These are phyloP conservation scores for Drosophila bocqueti DNA, from an alignment of 1,140 invertebrate species.

Conservation along the genomic window DNA sequence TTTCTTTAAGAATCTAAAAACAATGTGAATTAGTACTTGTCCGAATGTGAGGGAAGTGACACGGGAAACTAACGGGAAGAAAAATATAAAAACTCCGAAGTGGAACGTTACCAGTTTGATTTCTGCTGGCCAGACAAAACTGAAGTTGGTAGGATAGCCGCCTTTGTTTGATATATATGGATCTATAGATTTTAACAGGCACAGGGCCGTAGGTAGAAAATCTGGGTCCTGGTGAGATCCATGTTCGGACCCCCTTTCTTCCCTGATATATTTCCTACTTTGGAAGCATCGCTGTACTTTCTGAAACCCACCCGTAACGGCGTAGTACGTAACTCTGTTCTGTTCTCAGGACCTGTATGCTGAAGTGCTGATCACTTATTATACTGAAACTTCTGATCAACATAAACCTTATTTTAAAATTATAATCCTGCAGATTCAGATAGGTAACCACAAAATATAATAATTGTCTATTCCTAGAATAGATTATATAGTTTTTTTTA, in stretches of 20 bases:
- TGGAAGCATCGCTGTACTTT: too few species aligned
- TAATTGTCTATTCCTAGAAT: background rate
- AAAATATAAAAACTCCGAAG: conserved; percentile 1
- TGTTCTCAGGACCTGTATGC: too few species aligned
- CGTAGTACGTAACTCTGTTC: too few species aligned
- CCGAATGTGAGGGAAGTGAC: background rate
- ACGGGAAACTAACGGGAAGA: background rate
- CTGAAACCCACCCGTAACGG: too few species aligned
- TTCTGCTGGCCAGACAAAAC: background rate
- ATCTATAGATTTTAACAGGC: background rate
- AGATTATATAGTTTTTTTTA: background rate
- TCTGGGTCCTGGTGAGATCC: too few species aligned
- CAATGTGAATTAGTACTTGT: background rate
- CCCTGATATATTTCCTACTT: too few species aligned
- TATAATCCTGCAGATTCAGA: background rate
- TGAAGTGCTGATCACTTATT: background rate
- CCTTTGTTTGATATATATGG: background rate
- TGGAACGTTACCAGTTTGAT: background rate
- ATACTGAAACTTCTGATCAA: background rate
- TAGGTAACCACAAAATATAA: background rate
- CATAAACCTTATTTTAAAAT: background rate
- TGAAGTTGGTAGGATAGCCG: background rate
- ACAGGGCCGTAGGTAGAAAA: too few species aligned
- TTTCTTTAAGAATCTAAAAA: background rate
- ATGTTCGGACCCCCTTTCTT: too few species aligned